Evolutionary conservation across 2,113 vertebrate species (phyloP).

Genomic region (Sinocyclocheilus maitianheensis): DNA sequence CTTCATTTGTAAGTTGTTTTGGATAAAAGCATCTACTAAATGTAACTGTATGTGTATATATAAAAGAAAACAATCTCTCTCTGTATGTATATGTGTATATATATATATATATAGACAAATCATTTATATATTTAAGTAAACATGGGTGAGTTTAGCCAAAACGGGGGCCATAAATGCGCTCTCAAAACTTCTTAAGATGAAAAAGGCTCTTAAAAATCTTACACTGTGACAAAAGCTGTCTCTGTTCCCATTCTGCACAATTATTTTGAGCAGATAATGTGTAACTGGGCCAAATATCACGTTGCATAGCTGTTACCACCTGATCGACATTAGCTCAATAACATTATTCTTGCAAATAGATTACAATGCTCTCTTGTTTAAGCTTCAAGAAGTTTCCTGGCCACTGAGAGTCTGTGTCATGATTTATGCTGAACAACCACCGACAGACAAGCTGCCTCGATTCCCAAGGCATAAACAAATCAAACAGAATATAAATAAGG

Average conservation of each 20-base stretch:
- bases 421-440: constrained; percentile 41
- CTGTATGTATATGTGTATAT: too few relatives aligned
- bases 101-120: too few relatives aligned
- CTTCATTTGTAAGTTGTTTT: too few relatives aligned
- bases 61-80: too few relatives aligned
- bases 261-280: not conserved
- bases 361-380: not conserved
- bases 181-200: not conserved
- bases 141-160: too few relatives aligned
- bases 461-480: constrained; percentile 52
- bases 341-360: not conserved
- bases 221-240: not conserved
- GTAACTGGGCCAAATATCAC: not conserved
- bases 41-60: too few relatives aligned
- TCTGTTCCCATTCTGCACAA: not conserved
- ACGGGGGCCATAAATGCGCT: not conserved
- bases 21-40: too few relatives aligned
- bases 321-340: not conserved
- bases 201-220: too few relatives aligned
- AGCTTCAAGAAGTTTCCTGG: not conserved
- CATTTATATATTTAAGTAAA: too few relatives aligned
- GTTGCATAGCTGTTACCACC: not conserved
- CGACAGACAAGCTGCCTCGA: constrained; percentile 31
- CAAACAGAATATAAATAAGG: constrained; percentile 58
- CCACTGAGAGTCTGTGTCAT: not conserved